Evolutionary conservation across 2,888 invertebrate species (phyloP), one percentile per base, ranked within the genome.

Genomic region (Orthonevra nobilis): DNA sequence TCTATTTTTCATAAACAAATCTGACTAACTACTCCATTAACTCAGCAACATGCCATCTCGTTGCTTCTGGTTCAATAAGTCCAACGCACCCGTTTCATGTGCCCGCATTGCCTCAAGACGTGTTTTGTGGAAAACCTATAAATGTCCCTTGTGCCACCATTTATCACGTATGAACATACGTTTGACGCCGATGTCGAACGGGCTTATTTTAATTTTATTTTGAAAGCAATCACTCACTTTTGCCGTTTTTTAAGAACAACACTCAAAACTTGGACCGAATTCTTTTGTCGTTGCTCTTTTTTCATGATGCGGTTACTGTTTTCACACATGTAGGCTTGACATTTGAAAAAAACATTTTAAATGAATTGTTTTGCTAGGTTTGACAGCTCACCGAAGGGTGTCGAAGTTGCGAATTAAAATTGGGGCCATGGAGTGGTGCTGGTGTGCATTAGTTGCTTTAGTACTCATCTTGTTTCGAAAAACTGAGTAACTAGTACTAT

Each of bases 341-440:
- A 52, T 64, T 70, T 64, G 44, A 66, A 34, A 40, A 69, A 64
- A 70, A 77, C 64, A 77, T 72, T 69, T 77, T 52, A 30, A 40
- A 54, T 54, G 34, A 56, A 63, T 63, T 72, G 52, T 77, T 64
- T 70, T 60, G 28, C 23, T 36, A 10, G 30, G 12, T 77, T 66
- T 77, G 77, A 72, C 77, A 77, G 77, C 40, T 28, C 28, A 60
- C 50, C 77, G 72, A 77, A 77, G 77, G 70, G 72, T 72, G 77
- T 77, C 77, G 66, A 46, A 72, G 77, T 77, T 77, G 64, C 72
- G 64, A 77, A 70, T 77, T 54, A 40, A 48, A 77, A 77, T 46
- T 54, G 52, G 46, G 77, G 40, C 20, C 72, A 77, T 44, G 46
- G 30, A 10, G 5, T n/a, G 15, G n/a, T n/a, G n/a, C n/a, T n/a